These are phyloP conservation scores for Eupeodes luniger DNA, from an alignment of 2,888 invertebrate genomes.

Conservation along the genomic window DNA sequence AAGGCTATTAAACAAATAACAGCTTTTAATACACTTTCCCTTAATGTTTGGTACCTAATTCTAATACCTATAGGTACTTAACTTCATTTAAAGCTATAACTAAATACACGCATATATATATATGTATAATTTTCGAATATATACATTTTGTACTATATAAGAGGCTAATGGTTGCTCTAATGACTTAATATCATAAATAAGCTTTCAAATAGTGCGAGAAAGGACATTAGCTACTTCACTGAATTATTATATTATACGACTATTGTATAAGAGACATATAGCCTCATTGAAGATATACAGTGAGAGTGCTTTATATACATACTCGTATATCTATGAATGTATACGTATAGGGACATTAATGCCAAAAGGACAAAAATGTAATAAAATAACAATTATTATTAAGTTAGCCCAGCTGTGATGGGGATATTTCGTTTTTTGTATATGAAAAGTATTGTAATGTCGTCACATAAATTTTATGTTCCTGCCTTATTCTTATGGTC, in stretches of 20 bases:
- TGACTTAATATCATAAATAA: slow-evolving; percentile 73
- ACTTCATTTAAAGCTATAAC: no score
- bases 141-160: background rate
- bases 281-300: background rate
- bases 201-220: slow-evolving; percentile 27
- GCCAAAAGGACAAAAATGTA: slow-evolving; percentile 39
- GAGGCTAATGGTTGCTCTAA: slow-evolving; percentile 46
- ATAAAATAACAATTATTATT: slow-evolving; percentile 51
- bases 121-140: no score
- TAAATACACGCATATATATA: no score
- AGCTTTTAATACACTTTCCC: no score
- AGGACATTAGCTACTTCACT: slow-evolving; percentile 50
- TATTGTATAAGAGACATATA: background rate
- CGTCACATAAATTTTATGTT: slow-evolving; percentile 33
- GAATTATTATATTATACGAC: background rate
- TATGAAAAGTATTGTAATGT: slow-evolving; percentile 32
- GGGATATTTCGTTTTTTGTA: background rate
- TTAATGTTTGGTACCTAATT: no score
- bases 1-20: no score
- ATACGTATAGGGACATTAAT: slow-evolving; percentile 27
- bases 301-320: slow-evolving; percentile 28
- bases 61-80: no score
- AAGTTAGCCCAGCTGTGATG: slow-evolving; percentile 31
- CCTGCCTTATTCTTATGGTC: background rate
- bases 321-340: no score